Percentiles rank a stretch among this genome's conserved stretches.
Conservation (phyloP, 2,888 invertebrate genomes). For the Eupithecia dodoneata region DNA sequence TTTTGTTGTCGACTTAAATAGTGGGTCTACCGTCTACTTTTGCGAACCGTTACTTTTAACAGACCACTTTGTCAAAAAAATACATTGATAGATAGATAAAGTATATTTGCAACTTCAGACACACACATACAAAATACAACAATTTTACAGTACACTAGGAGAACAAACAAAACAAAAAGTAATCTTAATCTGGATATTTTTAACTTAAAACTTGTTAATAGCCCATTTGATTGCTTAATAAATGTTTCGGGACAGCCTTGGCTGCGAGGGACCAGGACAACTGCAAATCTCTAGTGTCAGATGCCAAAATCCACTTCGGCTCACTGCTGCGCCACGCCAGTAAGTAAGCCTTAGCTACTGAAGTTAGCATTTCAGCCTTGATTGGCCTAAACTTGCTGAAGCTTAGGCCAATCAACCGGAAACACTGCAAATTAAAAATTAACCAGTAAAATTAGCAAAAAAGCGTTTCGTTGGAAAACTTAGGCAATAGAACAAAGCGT, state of each 20-base stretch:
- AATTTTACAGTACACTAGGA: no score
- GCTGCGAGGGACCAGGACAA: background rate
- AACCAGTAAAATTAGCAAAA: constrained; percentile 32
- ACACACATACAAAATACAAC: no score
- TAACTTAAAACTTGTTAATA: background rate
- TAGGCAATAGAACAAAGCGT: constrained; percentile 46
- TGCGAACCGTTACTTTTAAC: no score
- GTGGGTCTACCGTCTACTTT: no score
- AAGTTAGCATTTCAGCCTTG: no score
- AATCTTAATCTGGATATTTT: background rate
- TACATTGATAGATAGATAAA: no score
- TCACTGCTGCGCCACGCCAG: no score
- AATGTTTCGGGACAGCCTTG: background rate
- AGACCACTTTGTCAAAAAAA: background rate
- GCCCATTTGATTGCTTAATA: background rate
- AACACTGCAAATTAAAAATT: constrained; percentile 26
- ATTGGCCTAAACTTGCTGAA: background rate
- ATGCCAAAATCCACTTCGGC: no score
- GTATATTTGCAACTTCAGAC: no score
- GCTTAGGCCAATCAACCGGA: constrained; percentile 21
- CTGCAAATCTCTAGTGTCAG: no score
- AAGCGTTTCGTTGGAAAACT: constrained; percentile 27
- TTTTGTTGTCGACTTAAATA: no score
- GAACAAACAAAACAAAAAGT: background rate
- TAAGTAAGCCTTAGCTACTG: no score